phyloP scores from a whole-genome alignment of 37 sponge, comb jelly and placozoan genomes.

The Aplysina aerophoba region DNA sequence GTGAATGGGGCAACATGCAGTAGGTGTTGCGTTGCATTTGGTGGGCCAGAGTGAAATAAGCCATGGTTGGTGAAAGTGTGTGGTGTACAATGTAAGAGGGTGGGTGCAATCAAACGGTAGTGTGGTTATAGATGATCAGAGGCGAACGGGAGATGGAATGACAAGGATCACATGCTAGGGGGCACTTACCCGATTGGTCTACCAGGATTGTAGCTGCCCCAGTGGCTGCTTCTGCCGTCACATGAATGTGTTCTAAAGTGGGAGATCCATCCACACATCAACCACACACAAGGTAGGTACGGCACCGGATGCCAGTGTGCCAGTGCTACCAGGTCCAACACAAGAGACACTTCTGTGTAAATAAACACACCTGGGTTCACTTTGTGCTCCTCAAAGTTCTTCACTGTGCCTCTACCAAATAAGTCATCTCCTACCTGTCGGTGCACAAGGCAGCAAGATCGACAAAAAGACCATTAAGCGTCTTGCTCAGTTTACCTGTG shows the following conservation, averaged over 20 bases:
- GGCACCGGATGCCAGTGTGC: background rate
- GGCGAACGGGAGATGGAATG: background rate
- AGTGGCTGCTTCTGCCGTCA: slow-evolving; percentile 56
- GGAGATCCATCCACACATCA: background rate
- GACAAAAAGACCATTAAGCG: too few species aligned
- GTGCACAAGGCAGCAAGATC: background rate
- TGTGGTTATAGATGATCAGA: too few species aligned
- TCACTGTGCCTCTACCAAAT: slow-evolving; percentile 86
- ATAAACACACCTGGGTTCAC: slow-evolving; percentile 55
- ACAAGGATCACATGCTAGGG: too few species aligned
- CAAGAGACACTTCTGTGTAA: too few species aligned
- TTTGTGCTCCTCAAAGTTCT: slow-evolving; percentile 83
- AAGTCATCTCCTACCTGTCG: slow-evolving; percentile 85
- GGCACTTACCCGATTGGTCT: slow-evolving; percentile 61
- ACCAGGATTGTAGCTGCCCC: slow-evolving; percentile 91
- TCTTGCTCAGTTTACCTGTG: too few species aligned
- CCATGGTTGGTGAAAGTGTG: too few species aligned
- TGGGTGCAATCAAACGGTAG: too few species aligned
- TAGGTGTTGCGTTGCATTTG: background rate
- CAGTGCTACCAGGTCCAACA: too few species aligned
- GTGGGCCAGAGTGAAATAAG: background rate
- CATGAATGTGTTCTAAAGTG: slow-evolving; percentile 49
- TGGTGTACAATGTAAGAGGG: too few species aligned
- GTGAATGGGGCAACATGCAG: too few species aligned
- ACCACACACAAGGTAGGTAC: too few species aligned